Base-by-base conservation (phyloP, 2,888 invertebrate genomes). In the Corbicula japonica region DNA sequence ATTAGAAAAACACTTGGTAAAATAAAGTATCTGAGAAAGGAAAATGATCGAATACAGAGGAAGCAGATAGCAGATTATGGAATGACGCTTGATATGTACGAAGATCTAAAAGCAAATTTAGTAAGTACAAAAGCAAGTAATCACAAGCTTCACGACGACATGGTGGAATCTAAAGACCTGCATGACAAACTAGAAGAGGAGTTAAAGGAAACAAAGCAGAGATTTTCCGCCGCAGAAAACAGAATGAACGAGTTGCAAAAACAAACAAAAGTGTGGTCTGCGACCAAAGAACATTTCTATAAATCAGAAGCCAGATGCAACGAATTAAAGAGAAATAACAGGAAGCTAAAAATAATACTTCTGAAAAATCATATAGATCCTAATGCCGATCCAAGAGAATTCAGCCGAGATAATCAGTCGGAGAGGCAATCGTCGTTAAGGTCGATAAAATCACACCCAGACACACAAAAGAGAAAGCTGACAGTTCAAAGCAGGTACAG, bases 291-390 rank as follows among this genome's bases (percentile, higher is more conserved):
- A 26, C 58, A 75, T 8, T 41, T 52, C n/a, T 10, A 62, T 6
- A 73, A 70, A 62, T 41, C 68, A 0, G 81, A 81, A 58, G 56
- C 48, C 1, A 61, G 77, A n/a, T 74, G 65, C 48, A 23, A 56
- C 0, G 58, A 60, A 10, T 63, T 81, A 2, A 35, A 21, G 8
- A 30, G 44, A 32, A 52, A 61, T n/a, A 81, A 81, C 21, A 81
- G 58, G 52, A 60, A 70, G 18, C 52, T 77, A 1, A 63, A 46
- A 38, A 65, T 65, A 10, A 50, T 81, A 12, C 50, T 81, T 6
- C 21, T 81, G 5, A 74, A 81, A 46, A 52, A 81, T 46, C 77
- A 74, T 38, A 70, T 81, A 10, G 71, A 81, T 60, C 81, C 81
- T n/a, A 71, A 54, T 18, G 44, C 62, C 0, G 75, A 81, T 44